Conservation (phyloP, 2,113 vertebrate genomes). For the Gobius niger region DNA sequence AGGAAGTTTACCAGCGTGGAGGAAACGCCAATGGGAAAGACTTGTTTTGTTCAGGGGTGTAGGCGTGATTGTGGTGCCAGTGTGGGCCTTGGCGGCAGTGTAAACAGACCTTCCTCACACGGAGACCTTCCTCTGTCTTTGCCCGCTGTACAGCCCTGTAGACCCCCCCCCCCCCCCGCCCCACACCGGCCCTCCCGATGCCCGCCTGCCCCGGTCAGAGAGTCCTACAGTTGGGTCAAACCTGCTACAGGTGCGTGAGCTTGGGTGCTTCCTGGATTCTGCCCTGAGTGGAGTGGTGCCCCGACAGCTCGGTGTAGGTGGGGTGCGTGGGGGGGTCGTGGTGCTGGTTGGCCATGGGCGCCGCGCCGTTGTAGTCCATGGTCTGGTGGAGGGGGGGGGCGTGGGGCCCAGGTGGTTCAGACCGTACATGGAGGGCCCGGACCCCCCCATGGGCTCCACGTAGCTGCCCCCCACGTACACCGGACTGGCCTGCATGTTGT, state of each 20-base stretch:
- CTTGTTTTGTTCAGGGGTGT: not conserved
- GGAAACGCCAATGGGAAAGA: not conserved
- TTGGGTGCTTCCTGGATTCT: constrained; percentile 99
- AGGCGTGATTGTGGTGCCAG: constrained; percentile 6
- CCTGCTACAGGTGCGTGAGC: constrained; percentile 97
- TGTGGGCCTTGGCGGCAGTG: constrained; percentile 23
- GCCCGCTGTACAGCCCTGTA: no score
- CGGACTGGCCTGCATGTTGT: constrained; percentile 89
- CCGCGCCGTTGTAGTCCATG: constrained; percentile 93
- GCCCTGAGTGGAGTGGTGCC: constrained; percentile 95
- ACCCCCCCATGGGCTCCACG: constrained; percentile 88
- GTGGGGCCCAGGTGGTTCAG: constrained; percentile 87
- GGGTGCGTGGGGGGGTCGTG: constrained; percentile 86
- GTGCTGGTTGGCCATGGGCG: constrained; percentile 87
- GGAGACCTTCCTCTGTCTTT: not conserved
- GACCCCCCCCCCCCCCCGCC: constrained; percentile 32
- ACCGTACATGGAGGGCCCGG: constrained; percentile 91
- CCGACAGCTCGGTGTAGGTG: constrained; percentile 93
- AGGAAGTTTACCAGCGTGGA: not conserved
- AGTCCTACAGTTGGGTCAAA: constrained; percentile 62
- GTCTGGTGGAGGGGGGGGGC: constrained; percentile 84
- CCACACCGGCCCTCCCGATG: constrained; percentile 56
- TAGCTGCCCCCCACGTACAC: constrained; percentile 92
- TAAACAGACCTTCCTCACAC: constrained; percentile 18
- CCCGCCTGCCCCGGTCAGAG: constrained; percentile 23